Percentiles rank a stretch among this genome's conserved stretches.
Conservation (phyloP, 2,113 vertebrate genomes). For the Ctenomys sociabilis region DNA sequence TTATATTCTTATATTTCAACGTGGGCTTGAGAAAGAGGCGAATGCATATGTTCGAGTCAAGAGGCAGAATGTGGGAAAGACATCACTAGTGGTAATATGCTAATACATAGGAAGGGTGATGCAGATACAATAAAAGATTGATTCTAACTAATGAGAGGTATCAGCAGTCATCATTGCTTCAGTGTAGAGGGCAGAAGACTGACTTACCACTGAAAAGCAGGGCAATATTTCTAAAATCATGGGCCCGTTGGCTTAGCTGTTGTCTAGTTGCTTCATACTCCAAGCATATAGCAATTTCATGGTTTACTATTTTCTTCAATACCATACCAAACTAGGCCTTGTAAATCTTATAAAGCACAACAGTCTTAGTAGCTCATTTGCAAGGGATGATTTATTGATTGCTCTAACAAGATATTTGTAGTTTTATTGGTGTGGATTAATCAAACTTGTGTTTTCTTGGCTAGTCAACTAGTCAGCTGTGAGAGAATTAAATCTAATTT, state of each 20-base stretch:
- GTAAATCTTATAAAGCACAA: background rate
- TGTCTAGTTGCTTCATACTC: background rate
- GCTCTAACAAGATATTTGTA: background rate
- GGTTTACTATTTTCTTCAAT: background rate
- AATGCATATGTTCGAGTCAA: background rate
- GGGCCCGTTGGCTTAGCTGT: background rate
- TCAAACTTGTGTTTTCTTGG: constrained; percentile 12
- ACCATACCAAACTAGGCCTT: background rate
- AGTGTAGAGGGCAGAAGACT: background rate
- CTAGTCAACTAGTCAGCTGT: background rate
- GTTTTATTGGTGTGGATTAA: background rate
- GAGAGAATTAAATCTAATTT: background rate
- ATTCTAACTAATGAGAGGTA: background rate
- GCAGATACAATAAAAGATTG: background rate
- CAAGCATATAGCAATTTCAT: background rate
- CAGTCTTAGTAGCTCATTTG: background rate
- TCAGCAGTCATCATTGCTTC: background rate
- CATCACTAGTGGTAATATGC: background rate
- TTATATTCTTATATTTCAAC: background rate
- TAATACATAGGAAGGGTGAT: background rate
- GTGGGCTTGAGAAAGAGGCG: constrained; percentile 1
- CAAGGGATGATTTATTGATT: background rate
- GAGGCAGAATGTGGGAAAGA: background rate
- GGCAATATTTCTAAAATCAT: constrained; percentile 26
- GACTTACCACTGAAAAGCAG: background rate